Conservation (phyloP, 2,888 invertebrate genomes). For the Folsomia candida region DNA sequence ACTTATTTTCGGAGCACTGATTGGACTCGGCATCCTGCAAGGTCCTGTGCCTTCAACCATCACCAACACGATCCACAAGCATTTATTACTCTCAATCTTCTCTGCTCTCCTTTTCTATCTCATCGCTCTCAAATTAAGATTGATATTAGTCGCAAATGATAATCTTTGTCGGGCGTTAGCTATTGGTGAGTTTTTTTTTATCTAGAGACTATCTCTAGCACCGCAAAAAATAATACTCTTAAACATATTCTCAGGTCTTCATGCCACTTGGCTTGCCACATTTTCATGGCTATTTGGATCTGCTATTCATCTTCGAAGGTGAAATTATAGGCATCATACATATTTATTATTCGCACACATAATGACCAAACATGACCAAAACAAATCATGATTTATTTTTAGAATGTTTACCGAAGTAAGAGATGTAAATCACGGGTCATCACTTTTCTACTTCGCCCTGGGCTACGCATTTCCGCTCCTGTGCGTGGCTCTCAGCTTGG, state of each 20-base stretch:
- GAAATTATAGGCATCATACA: too few species aligned
- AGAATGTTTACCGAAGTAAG: constrained; percentile 92
- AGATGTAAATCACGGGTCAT: constrained; percentile 92
- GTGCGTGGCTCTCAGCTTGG: constrained; percentile 83
- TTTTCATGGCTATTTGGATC: constrained; percentile 91
- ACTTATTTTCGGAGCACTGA: constrained; percentile 71
- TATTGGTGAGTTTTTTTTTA: too few species aligned
- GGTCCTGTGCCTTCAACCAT: constrained; percentile 72
- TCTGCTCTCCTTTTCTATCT: constrained; percentile 81
- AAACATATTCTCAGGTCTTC: too few species aligned
- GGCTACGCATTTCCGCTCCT: constrained; percentile 92
- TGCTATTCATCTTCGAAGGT: constrained; percentile 85
- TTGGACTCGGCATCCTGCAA: constrained; percentile 76
- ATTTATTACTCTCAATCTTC: constrained; percentile 86
- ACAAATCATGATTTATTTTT: too few species aligned
- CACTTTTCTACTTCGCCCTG: constrained; percentile 84
- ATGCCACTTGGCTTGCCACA: constrained; percentile 87
- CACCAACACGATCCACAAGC: constrained; percentile 90
- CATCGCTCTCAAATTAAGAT: constrained; percentile 78
- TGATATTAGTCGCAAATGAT: constrained; percentile 77
- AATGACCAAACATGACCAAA: too few species aligned
- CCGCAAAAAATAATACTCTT: too few species aligned
- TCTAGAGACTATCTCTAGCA: too few species aligned
- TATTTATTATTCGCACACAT: too few species aligned
- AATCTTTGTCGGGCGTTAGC: constrained; percentile 57